phyloP scores from a whole-genome alignment of 2,113 vertebrate genomes.

The Ia io region DNA sequence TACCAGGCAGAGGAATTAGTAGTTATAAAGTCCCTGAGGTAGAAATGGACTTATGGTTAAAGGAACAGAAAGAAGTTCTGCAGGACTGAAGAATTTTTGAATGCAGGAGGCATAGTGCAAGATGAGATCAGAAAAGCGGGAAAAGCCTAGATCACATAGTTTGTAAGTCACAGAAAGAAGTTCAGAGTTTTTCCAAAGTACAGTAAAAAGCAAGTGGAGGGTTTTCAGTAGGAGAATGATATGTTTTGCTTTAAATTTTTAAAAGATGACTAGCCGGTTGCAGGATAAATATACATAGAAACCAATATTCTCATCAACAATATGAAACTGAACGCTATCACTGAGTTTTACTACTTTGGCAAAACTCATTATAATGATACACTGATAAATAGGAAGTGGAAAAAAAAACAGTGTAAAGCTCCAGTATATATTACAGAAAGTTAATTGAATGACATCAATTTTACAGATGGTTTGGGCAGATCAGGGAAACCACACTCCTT shows the following conservation, averaged over 20 bases:
- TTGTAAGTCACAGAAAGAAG: neutral
- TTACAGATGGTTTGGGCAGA: neutral
- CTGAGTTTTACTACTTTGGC: neutral
- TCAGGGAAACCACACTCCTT: neutral
- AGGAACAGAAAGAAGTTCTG: neutral
- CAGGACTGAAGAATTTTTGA: neutral
- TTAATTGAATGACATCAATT: neutral
- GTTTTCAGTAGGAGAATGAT: neutral
- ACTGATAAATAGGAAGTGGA: neutral
- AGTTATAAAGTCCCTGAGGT: neutral
- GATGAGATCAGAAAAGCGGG: conserved; percentile 24
- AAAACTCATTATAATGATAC: neutral
- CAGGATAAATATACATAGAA: neutral
- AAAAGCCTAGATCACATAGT: neutral
- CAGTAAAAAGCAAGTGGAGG: neutral
- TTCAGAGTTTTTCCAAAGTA: conserved; percentile 26
- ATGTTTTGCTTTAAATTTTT: conserved; percentile 23
- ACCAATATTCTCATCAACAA: neutral
- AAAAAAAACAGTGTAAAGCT: neutral
- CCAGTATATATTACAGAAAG: neutral
- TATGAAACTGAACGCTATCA: neutral
- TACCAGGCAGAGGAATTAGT: neutral
- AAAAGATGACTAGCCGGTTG: neutral
- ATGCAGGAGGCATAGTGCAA: neutral
- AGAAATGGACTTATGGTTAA: neutral